phyloP scores from a whole-genome alignment of 2,888 invertebrate species.

The Stenurella melanura region DNA sequence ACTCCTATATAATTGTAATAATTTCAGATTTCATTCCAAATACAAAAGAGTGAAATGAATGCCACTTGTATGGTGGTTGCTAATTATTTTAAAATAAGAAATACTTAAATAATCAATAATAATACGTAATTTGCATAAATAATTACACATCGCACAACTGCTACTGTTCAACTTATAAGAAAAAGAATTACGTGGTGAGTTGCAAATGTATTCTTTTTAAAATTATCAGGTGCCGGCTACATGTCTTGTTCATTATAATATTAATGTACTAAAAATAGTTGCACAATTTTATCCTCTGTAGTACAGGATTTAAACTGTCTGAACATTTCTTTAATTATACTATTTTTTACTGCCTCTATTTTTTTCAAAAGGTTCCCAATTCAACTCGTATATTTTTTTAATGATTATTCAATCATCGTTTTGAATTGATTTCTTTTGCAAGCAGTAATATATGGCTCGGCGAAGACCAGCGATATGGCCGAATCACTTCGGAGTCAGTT shows the following conservation, averaged over 20 bases:
- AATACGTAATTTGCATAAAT: conserved; percentile 26
- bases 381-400: too few species aligned
- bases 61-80: conserved; percentile 21
- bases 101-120: conserved; percentile 36
- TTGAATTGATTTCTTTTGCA: too few species aligned
- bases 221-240: not conserved
- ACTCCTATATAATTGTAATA: conserved; percentile 23
- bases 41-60: conserved; percentile 15
- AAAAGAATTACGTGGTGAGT: conserved; percentile 9
- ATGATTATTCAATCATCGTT: too few species aligned
- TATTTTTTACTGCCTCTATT: too few species aligned
- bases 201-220: conserved; percentile 13
- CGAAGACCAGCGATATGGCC: too few species aligned
- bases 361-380: too few species aligned
- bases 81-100: conserved; percentile 39
- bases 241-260: not conserved
- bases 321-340: too few species aligned
- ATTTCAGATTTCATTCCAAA: conserved; percentile 32
- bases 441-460: too few species aligned
- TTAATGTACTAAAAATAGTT: too few species aligned
- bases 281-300: too few species aligned
- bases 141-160: conserved; percentile 38
- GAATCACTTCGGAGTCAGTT: too few species aligned
- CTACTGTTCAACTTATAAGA: conserved; percentile 13
- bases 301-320: too few species aligned